Conservation (phyloP, 2,113 vertebrate genomes). For the Scomber japonicus region DNA sequence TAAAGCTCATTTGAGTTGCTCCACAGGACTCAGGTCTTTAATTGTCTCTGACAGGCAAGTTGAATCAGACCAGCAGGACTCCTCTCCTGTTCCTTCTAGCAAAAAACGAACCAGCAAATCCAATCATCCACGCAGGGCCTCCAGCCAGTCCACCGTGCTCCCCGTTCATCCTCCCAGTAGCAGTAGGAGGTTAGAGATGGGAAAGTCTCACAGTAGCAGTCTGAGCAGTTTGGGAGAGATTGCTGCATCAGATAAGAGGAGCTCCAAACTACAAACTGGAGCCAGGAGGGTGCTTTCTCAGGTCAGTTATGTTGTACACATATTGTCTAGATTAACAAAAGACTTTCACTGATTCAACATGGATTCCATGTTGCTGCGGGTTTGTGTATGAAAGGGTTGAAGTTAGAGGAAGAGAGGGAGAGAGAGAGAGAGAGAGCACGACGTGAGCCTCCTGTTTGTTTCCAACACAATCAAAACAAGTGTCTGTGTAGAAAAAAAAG, state of each 20-base stretch:
- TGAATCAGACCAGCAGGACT: slow-evolving; percentile 24
- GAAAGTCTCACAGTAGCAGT: slow-evolving; percentile 71
- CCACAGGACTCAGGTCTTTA: background rate
- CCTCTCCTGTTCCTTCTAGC: background rate
- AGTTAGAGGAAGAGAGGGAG: too few species aligned
- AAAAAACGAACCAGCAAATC: slow-evolving; percentile 23
- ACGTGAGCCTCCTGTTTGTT: too few species aligned
- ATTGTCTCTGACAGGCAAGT: slow-evolving; percentile 48
- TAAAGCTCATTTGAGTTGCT: background rate
- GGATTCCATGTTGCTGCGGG: too few species aligned
- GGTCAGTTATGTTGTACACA: slow-evolving; percentile 54
- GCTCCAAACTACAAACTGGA: slow-evolving; percentile 55
- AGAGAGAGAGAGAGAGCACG: too few species aligned
- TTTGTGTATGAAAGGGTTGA: too few species aligned
- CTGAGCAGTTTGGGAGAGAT: slow-evolving; percentile 78
- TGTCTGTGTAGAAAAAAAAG: too few species aligned
- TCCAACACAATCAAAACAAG: too few species aligned
- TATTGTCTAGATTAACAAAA: background rate
- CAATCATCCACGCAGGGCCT: slow-evolving; percentile 4
- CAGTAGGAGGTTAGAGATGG: background rate
- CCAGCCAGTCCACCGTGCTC: background rate
- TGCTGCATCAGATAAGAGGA: slow-evolving; percentile 20
- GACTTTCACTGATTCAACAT: background rate
- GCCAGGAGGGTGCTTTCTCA: slow-evolving; percentile 58
- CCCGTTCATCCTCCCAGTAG: slow-evolving; percentile 11